Conservation (phyloP, 1,140 invertebrate species). For the Bombus fervidus region DNA sequence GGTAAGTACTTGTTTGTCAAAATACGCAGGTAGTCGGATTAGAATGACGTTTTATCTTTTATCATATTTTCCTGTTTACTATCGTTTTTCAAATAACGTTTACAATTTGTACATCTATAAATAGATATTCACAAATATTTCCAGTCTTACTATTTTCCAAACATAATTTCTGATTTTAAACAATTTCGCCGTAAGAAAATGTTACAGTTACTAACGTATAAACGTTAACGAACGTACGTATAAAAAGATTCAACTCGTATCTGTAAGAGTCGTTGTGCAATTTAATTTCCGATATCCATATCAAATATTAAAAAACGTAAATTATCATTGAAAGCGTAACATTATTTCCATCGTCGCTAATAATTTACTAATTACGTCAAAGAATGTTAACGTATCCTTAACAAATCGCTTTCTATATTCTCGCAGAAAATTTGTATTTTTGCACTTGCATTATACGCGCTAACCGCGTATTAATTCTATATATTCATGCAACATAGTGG, state of each 20-base stretch:
- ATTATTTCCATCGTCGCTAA: background rate
- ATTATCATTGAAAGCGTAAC: background rate
- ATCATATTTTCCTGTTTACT: accelerated
- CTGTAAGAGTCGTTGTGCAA: too few relatives aligned
- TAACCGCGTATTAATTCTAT: background rate
- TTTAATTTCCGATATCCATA: background rate
- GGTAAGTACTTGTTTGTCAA: accelerated
- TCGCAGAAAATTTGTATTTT: background rate
- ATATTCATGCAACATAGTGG: background rate
- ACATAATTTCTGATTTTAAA: background rate
- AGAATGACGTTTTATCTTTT: too few relatives aligned
- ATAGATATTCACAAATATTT: too few relatives aligned
- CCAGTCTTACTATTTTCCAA: accelerated
- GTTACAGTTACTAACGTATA: background rate
- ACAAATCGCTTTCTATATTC: background rate
- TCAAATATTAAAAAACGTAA: background rate
- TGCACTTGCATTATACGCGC: too few relatives aligned
- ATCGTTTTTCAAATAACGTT: too few relatives aligned
- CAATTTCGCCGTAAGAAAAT: too few relatives aligned
- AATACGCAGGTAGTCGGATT: too few relatives aligned
- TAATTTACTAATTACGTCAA: background rate
- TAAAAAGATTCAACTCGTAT: background rate
- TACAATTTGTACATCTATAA: too few relatives aligned
- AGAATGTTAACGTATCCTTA: background rate
- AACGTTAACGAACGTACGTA: too few relatives aligned